These are phyloP conservation scores for Porites lobata DNA, from an alignment of 92 coral and sea anemone species.

Conservation along the genomic window DNA sequence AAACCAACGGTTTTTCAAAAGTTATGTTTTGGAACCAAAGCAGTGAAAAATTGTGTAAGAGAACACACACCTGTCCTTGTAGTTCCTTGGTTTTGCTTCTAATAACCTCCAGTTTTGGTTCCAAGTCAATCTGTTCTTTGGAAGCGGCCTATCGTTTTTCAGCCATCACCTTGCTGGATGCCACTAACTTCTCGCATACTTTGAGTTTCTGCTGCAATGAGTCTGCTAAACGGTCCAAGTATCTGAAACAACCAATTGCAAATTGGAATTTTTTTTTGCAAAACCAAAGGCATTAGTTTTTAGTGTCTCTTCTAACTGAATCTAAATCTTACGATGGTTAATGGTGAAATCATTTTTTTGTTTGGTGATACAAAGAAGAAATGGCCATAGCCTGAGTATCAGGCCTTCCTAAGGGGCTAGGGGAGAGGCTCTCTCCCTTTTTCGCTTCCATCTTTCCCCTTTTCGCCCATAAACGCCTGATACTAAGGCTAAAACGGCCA, in stretches of 20 bases:
- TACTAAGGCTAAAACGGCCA: no score
- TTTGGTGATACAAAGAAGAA: no score
- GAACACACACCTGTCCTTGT: constrained; percentile 81
- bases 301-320: not conserved
- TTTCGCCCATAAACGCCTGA: no score
- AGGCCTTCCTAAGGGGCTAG: no score
- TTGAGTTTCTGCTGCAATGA: constrained; percentile 94
- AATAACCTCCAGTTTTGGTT: constrained; percentile 93
- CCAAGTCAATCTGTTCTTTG: constrained; percentile 90
- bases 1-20: no score
- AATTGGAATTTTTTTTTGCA: not conserved
- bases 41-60: no score
- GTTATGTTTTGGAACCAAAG: no score
- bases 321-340: no score
- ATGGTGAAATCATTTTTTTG: no score
- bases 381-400: no score
- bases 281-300: not conserved
- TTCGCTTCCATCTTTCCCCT: no score
- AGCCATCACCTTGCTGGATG: constrained; percentile 78
- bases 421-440: no score
- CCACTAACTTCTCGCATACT: constrained; percentile 84
- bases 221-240: constrained; percentile 94
- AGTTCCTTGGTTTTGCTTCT: constrained; percentile 85
- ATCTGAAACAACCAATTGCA: constrained; percentile 45
- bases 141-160: constrained; percentile 85